phyloP scores from a whole-genome alignment of 2,888 invertebrate genomes.

The Andricus quercusramuli region DNA sequence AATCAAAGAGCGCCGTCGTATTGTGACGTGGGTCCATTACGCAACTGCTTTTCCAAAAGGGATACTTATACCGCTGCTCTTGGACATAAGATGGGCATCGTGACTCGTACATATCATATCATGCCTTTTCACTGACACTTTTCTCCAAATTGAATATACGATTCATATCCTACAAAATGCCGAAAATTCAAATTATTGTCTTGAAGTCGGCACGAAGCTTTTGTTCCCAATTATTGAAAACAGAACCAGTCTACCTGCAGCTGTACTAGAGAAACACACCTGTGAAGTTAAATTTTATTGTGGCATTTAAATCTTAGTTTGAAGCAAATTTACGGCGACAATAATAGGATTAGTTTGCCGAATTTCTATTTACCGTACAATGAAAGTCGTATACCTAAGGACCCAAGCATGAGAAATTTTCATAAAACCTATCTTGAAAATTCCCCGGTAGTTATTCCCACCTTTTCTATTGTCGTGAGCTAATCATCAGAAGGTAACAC shows the following conservation, averaged over 20 bases:
- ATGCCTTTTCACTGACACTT: constrained; percentile 12
- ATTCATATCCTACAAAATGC: constrained; percentile 6
- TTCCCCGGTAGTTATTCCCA: too few relatives aligned
- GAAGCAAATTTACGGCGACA: not conserved
- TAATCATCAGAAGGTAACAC: too few relatives aligned
- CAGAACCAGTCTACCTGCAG: not conserved
- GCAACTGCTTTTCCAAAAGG: constrained; percentile 62
- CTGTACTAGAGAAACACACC: not conserved
- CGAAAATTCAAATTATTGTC: not conserved
- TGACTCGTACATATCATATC: constrained; percentile 42
- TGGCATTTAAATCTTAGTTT: not conserved
- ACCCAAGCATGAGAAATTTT: too few relatives aligned
- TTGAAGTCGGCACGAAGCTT: not conserved
- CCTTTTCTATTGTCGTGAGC: too few relatives aligned
- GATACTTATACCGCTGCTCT: constrained; percentile 54
- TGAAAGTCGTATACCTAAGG: too few relatives aligned
- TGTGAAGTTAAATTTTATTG: not conserved
- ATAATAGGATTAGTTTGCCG: too few relatives aligned
- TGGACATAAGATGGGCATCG: constrained; percentile 50
- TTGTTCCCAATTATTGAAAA: not conserved
- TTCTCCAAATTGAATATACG: not conserved
- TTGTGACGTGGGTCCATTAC: constrained; percentile 73
- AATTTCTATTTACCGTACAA: not conserved
- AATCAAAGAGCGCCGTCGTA: constrained; percentile 74
- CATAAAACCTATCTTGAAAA: too few relatives aligned